Percentiles rank a stretch among this genome's conserved stretches.
These are phyloP conservation scores for Ridgeia piscesae DNA, from an alignment of 1,140 invertebrate species.

Conservation along the genomic window DNA sequence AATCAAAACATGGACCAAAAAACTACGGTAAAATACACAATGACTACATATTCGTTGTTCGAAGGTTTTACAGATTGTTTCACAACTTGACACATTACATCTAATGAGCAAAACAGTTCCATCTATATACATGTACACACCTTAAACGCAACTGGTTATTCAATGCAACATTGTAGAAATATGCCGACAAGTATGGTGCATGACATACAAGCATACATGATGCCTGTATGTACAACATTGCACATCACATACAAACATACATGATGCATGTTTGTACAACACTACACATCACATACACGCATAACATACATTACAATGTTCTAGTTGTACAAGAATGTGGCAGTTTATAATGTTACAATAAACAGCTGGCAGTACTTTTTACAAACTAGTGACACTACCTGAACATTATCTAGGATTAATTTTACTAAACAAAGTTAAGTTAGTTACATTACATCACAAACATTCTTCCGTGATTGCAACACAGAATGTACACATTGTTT, in stretches of 20 bases:
- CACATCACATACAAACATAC: no score
- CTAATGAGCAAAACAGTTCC: not conserved
- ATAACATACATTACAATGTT: not conserved
- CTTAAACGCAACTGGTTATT: not conserved
- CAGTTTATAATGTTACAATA: not conserved
- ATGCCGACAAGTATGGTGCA: not conserved
- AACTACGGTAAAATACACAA: not conserved
- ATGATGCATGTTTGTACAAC: no score
- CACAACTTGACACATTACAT: not conserved
- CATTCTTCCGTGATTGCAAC: not conserved
- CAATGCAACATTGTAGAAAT: not conserved
- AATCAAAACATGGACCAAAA: no score
- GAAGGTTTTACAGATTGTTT: not conserved
- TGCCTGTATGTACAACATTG: no score
- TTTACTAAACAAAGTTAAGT: not conserved
- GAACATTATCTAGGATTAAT: not conserved
- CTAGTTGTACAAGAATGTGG: not conserved
- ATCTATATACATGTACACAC: not conserved
- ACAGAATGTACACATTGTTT: not conserved
- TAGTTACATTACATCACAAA: not conserved
- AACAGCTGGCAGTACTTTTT: not conserved
- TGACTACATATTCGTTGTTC: not conserved
- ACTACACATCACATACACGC: not conserved
- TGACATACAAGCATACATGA: no score
- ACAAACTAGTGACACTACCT: not conserved